These are phyloP conservation scores for Greenwoodochromis staneri DNA, from an alignment of 2,113 vertebrate species.

Conservation along the genomic window DNA sequence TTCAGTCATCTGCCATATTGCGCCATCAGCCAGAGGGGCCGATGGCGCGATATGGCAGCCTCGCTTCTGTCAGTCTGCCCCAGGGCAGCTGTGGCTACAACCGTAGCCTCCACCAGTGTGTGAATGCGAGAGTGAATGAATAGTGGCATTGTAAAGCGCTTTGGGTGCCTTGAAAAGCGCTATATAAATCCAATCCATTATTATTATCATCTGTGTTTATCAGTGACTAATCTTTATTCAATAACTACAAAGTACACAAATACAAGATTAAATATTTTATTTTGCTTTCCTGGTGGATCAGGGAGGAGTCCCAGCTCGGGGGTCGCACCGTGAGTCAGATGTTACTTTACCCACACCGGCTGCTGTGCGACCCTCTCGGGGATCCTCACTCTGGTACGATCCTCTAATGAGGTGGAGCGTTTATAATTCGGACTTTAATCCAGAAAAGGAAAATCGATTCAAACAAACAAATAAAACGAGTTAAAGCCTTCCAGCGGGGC, in stretches of 20 bases:
- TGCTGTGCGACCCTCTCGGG: background rate
- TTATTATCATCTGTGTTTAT: background rate
- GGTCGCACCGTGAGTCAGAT: background rate
- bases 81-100: background rate
- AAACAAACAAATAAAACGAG: background rate
- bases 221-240: background rate
- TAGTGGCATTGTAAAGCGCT: rapidly evolving
- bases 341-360: background rate
- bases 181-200: rapidly evolving
- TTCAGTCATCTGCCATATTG: background rate
- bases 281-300: background rate
- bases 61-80: rapidly evolving
- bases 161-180: rapidly evolving
- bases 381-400: background rate
- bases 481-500: background rate
- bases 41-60: rapidly evolving
- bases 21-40: too few species aligned
- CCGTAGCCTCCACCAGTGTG: rapidly evolving
- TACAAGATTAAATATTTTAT: background rate
- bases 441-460: background rate
- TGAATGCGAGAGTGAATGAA: background rate
- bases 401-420: background rate
- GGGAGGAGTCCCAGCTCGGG: background rate
- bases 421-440: background rate
- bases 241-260: background rate